Percentiles rank a stretch among this genome's conserved stretches.
These are phyloP conservation scores for Drosophila nigricruria DNA, from an alignment of 2,888 invertebrate genomes.

Conservation along the genomic window DNA sequence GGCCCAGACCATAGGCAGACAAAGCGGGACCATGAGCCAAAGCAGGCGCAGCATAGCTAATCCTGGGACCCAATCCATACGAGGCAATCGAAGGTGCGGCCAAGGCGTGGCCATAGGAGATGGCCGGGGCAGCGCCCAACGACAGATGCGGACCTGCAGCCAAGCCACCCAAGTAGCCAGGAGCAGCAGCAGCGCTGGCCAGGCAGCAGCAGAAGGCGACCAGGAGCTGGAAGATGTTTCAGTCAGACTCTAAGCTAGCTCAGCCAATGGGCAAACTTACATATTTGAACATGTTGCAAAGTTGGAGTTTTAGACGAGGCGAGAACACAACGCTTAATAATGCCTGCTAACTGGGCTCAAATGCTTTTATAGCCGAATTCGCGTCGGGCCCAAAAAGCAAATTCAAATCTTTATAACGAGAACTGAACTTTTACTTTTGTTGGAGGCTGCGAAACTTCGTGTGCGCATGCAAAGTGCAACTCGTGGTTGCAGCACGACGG, in stretches of 20 bases:
- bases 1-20: conserved; percentile 68
- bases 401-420: conserved; percentile 37
- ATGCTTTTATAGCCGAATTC: conserved; percentile 73
- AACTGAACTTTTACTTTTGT: conserved; percentile 76
- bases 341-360: conserved; percentile 49
- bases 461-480: conserved; percentile 59
- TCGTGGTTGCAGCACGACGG: conserved; percentile 9
- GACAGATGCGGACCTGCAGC: conserved; percentile 32
- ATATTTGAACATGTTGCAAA: conserved; percentile 78
- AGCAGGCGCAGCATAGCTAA: conserved; percentile 64
- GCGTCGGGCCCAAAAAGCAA: conserved; percentile 48
- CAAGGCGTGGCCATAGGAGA: conserved; percentile 59
- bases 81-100: conserved; percentile 50
- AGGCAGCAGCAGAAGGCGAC: conserved; percentile 76
- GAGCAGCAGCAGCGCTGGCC: conserved; percentile 82
- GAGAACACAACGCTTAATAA: conserved; percentile 78
- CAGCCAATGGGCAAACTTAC: conserved; percentile 65
- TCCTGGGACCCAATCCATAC: conserved; percentile 64
- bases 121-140: conserved; percentile 56
- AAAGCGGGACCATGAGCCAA: conserved; percentile 38
- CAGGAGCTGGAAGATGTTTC: conserved; percentile 55
- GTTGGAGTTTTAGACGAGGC: conserved; percentile 49
- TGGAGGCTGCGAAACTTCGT: conserved; percentile 54
- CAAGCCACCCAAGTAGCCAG: conserved; percentile 81
- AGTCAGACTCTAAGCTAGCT: background rate